Evolutionary conservation across 2,888 invertebrate genomes (phyloP).

Genomic region (Brachylomia viminalis): DNA sequence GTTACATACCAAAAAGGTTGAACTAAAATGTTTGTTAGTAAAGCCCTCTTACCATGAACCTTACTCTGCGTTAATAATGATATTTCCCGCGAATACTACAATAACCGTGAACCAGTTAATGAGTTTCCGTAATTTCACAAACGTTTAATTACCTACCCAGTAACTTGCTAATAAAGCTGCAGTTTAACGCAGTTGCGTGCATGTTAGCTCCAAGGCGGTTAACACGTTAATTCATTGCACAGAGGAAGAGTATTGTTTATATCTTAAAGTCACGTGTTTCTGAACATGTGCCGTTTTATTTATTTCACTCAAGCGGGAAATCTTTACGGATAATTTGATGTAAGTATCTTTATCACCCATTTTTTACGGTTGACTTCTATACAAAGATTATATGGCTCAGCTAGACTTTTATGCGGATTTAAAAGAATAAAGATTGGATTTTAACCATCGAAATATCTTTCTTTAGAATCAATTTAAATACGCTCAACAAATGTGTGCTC

Average conservation of each 20-base stretch:
- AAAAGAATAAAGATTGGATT: background rate
- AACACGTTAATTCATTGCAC: background rate
- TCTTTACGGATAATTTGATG: background rate
- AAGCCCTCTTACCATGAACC: background rate
- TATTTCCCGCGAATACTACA: background rate
- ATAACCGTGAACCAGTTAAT: background rate
- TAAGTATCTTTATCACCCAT: background rate
- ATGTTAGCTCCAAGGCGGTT: background rate
- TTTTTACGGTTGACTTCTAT: slow-evolving; percentile 3
- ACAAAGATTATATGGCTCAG: slow-evolving; percentile 16
- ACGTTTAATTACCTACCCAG: background rate
- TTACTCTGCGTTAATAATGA: background rate
- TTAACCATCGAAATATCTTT: background rate
- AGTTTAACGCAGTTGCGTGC: slow-evolving; percentile 8
- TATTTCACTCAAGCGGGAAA: slow-evolving; percentile 1
- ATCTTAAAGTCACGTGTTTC: slow-evolving; percentile 14
- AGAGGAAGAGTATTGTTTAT: background rate
- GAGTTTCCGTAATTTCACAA: slow-evolving; percentile 20
- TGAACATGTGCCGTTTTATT: background rate
- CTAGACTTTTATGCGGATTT: background rate
- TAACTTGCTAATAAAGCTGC: slow-evolving; percentile 2
- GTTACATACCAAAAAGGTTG: too few species aligned
- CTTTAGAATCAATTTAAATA: background rate
- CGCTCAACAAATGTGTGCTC: background rate
- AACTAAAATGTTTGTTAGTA: background rate